Conservation (phyloP, 2,797 vertebrate genomes). For the Nyctalus aviator region DNA sequence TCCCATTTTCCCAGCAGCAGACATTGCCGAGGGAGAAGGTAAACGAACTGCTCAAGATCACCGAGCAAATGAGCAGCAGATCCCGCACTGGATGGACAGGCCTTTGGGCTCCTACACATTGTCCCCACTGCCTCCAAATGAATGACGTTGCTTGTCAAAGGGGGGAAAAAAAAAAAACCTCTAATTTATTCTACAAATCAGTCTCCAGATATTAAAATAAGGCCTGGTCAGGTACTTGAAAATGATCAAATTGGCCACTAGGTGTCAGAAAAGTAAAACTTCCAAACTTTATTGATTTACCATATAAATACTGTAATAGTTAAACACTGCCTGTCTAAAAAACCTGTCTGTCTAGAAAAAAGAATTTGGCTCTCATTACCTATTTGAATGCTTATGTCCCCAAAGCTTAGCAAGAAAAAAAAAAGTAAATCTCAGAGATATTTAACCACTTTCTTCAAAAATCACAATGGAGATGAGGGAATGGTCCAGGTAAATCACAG, state of each 20-base stretch:
- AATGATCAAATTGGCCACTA: not conserved
- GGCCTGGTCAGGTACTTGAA: not conserved
- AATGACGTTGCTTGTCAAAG: not conserved
- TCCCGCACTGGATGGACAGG: not conserved
- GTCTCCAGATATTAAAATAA: not conserved
- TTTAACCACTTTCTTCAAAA: not conserved
- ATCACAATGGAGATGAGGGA: not conserved
- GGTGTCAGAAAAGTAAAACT: conserved; percentile 30
- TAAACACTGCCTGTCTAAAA: not conserved
- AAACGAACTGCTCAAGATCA: not conserved
- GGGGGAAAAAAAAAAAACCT: not conserved
- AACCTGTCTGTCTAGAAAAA: not conserved
- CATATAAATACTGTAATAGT: not conserved
- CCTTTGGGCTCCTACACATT: not conserved
- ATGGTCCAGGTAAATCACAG: not conserved
- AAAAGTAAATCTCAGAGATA: not conserved
- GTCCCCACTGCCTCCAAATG: not conserved
- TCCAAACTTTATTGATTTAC: not conserved
- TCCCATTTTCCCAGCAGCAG: not conserved
- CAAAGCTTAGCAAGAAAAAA: not conserved
- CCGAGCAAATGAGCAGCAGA: not conserved
- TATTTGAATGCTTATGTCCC: not conserved
- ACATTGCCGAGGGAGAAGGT: not conserved
- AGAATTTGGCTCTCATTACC: not conserved
- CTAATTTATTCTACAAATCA: not conserved